Conservation (phyloP, 1,140 invertebrate genomes). For the Oreohelix idahoensis region DNA sequence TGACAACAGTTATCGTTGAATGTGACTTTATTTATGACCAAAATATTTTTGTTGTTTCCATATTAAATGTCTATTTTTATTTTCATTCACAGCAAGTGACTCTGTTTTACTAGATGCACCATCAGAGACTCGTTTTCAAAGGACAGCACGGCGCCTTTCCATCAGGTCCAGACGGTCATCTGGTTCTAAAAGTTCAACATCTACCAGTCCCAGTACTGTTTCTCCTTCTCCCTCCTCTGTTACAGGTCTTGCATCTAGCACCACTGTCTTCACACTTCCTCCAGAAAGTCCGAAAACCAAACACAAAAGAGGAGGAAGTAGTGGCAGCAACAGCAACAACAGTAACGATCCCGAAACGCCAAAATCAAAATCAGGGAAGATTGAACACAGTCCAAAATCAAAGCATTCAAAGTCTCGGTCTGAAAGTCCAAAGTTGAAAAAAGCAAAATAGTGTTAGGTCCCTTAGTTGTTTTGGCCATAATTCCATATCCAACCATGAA, state of each 20-base stretch:
- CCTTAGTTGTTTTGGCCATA: too few species aligned
- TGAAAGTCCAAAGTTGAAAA: conserved; percentile 32
- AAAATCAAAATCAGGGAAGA: conserved; percentile 31
- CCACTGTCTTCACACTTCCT: neutral
- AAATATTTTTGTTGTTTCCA: too few species aligned
- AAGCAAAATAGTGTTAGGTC: conserved; percentile 1
- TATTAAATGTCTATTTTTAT: neutral
- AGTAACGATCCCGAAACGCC: neutral
- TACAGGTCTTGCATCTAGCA: neutral
- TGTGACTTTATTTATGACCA: too few species aligned
- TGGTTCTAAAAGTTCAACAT: conserved; percentile 25
- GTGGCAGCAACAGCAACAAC: conserved; percentile 12
- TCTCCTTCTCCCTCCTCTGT: neutral
- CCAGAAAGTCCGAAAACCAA: conserved; percentile 12
- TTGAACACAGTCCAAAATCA: conserved; percentile 14
- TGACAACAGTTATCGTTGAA: too few species aligned
- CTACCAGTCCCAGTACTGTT: neutral
- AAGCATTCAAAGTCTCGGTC: conserved; percentile 28
- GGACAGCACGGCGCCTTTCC: conserved; percentile 38
- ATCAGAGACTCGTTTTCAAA: conserved; percentile 17
- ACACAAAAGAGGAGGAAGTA: conserved; percentile 2
- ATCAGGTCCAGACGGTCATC: conserved; percentile 43
- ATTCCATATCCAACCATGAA: too few species aligned
- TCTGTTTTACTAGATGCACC: conserved; percentile 21
- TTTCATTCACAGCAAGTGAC: conserved; percentile 33